phyloP scores from a whole-genome alignment of 2,888 invertebrate genomes.

The Brachyptera risi region DNA sequence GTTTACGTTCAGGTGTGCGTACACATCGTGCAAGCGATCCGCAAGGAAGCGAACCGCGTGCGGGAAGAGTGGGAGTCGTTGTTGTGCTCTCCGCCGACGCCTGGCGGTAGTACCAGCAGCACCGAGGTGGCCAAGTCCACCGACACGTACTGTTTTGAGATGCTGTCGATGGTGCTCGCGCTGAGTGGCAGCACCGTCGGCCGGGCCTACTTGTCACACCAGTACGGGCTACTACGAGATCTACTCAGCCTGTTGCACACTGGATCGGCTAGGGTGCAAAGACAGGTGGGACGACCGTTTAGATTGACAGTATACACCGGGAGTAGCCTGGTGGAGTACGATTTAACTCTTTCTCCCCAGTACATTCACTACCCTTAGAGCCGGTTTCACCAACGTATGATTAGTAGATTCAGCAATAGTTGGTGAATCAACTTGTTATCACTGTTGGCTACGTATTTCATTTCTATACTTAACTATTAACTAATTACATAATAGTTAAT shows the following conservation, averaged over 20 bases:
- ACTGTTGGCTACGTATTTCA: too few species aligned
- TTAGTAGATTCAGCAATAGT: too few species aligned
- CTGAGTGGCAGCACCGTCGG: slow-evolving; percentile 91
- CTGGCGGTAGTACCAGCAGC: slow-evolving; percentile 19
- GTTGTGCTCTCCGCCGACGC: slow-evolving; percentile 44
- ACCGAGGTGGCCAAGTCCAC: slow-evolving; percentile 46
- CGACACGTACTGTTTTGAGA: slow-evolving; percentile 97
- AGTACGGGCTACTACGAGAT: slow-evolving; percentile 78
- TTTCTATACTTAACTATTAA: too few species aligned
- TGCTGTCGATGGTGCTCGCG: slow-evolving; percentile 92
- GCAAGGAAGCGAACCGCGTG: slow-evolving; percentile 79
- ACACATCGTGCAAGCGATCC: slow-evolving; percentile 86
- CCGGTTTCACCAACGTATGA: too few species aligned
- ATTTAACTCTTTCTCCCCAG: too few species aligned
- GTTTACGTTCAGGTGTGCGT: slow-evolving; percentile 65
- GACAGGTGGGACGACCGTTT: slow-evolving; percentile 61
- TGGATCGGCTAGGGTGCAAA: slow-evolving; percentile 89
- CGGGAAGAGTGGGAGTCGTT: slow-evolving; percentile 87
- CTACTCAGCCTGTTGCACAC: slow-evolving; percentile 84
- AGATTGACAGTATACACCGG: not conserved
- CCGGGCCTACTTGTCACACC: slow-evolving; percentile 83
- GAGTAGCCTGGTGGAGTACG: too few species aligned
- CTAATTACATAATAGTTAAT: too few species aligned
- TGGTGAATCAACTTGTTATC: too few species aligned
- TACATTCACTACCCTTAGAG: too few species aligned